Evolutionary conservation across 1,140 invertebrate species (phyloP).

Genomic region (Drosophila hydei): DNA sequence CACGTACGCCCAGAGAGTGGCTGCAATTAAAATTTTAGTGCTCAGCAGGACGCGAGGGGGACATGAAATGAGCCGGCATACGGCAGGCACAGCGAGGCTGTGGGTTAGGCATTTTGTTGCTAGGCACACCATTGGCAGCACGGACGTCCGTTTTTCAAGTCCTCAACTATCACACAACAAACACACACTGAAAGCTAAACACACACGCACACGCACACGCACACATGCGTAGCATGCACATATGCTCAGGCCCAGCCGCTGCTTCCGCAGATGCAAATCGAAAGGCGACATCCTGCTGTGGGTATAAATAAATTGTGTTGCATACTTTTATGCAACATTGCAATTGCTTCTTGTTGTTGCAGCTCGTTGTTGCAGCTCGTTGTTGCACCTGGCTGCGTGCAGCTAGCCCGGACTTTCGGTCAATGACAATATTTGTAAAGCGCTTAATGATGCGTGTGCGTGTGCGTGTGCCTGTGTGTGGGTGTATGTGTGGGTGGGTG

Average conservation of each 20-base stretch:
- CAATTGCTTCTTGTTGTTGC: constrained; percentile 1
- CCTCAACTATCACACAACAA: constrained; percentile 56
- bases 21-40: constrained; percentile 81
- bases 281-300: constrained; percentile 60
- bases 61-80: neutral
- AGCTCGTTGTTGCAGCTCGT: neutral
- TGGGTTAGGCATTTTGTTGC: neutral
- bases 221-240: constrained; percentile 1
- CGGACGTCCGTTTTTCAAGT: constrained; percentile 55
- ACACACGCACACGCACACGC: constrained; percentile 5
- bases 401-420: constrained; percentile 1
- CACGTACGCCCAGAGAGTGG: constrained; percentile 67
- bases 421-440: constrained; percentile 47
- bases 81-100: neutral
- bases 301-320: constrained; percentile 70
- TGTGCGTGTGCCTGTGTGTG: constrained; percentile 1
- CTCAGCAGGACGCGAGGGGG: constrained; percentile 32
- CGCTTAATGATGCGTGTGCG: constrained; percentile 62
- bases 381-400: neutral
- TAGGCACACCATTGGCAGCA: constrained; percentile 43
- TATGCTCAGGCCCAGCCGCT: constrained; percentile 12
- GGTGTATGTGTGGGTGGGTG: constrained; percentile 24
- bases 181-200: constrained; percentile 19
- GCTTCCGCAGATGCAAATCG: constrained; percentile 66
- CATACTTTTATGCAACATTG: constrained; percentile 63